Evolutionary conservation across 2,797 vertebrate species (phyloP), one percentile per base, ranked within the genome.

Genomic region (Malurus leucopterus): DNA sequence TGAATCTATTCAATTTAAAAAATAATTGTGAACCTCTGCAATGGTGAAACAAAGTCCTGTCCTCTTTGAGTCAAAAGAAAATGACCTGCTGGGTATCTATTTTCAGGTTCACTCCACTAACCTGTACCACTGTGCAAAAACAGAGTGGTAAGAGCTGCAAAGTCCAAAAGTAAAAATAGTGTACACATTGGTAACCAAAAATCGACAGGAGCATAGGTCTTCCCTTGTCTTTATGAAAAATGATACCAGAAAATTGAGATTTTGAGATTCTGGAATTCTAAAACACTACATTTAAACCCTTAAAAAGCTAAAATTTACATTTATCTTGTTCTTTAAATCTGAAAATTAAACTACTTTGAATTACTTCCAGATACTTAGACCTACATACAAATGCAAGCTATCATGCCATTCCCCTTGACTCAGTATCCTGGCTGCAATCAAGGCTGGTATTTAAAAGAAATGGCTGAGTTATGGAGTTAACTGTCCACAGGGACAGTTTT

Each of bases 361-460:
- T 84, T 51, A 47, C 47, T 93, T 70, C 67, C 55, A 89, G 69
- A 86, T 63, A 64, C 30, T 63, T 61, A 76, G 43, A 80, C 30
- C 23, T 58, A 46, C 11, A 20, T 46, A 74, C 32, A 41, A 70
- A 41, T 38, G 41, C 55, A 79, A 91, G 57, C 34, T 90, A 34
- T 63, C 50, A 89, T 58, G 55, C 62, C 47, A 49, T 88, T 72
- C 46, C 24, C 20, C 36, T 92, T 70, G 46, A 44, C 51, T 86
- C n/a, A 29, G n/a, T 84, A 61, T 85, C 55, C 67, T 92, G 80
- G 88, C 50, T 73, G 54, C 78, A 64, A 77, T 75, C 63, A 78
- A 80, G 51, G 43, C n/a, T 67, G n/a, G 69, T 86, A 70, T 94
- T 93, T 74, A 68, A 78, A 86, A 93, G 78, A 88, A 94, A 90